Conservation (phyloP, 2,113 vertebrate genomes). For the Cyanoderma ruficeps region DNA sequence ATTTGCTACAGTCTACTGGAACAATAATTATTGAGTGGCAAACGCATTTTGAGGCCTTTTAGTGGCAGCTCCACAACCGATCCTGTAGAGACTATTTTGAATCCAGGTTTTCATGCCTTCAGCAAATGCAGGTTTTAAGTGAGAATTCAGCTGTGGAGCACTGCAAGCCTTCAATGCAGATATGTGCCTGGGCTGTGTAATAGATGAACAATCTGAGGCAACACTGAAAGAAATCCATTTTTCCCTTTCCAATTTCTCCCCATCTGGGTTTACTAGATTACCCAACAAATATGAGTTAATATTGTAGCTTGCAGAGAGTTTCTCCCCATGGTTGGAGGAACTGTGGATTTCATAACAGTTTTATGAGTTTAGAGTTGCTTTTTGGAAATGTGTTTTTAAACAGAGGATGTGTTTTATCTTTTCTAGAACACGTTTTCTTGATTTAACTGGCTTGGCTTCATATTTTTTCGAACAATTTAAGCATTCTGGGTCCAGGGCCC, state of each 20-base stretch:
- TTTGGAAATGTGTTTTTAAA: constrained; percentile 51
- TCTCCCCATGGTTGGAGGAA: background rate
- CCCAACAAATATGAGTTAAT: constrained; percentile 6
- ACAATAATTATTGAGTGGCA: background rate
- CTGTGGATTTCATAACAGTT: constrained; percentile 23
- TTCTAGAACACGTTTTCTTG: constrained; percentile 34
- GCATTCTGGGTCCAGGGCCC: background rate
- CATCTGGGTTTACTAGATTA: constrained; percentile 43
- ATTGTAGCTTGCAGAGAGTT: background rate
- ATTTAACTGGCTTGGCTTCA: background rate
- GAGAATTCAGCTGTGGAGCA: background rate
- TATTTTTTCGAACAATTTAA: constrained; percentile 13
- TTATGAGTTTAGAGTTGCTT: constrained; percentile 26
- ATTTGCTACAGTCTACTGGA: background rate
- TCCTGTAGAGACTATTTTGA: background rate
- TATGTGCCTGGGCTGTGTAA: background rate
- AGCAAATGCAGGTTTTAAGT: background rate
- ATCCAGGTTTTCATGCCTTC: background rate
- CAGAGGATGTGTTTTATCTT: constrained; percentile 47
- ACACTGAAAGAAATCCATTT: background rate
- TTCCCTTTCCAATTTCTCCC: background rate
- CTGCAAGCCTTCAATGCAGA: background rate
- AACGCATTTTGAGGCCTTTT: background rate
- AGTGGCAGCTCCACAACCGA: background rate
- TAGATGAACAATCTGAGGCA: background rate